Percentiles rank a stretch among this genome's conserved stretches.
Evolutionary conservation across 2,113 vertebrate genomes (phyloP).

Genomic region (Phrynosoma platyrhinos): DNA sequence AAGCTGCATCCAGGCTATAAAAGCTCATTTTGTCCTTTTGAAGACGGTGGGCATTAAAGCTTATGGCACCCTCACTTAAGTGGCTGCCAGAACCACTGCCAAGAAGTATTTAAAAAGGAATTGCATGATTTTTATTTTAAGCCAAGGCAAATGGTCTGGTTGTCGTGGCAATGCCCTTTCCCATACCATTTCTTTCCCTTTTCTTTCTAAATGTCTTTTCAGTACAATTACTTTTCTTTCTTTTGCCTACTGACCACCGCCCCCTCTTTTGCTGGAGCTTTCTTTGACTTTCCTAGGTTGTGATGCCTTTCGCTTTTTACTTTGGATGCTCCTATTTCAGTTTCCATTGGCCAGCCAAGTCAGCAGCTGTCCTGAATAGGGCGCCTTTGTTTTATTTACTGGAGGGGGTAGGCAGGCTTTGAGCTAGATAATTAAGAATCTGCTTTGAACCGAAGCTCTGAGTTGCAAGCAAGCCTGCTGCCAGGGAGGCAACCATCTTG

Average conservation of each 20-base stretch:
- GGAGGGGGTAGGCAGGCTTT: not conserved
- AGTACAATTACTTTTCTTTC: not conserved
- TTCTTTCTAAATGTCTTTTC: not conserved
- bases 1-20: not conserved
- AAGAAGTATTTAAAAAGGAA: constrained; percentile 12
- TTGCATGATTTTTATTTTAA: not conserved
- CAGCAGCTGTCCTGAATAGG: constrained; percentile 25
- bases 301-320: not conserved
- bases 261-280: not conserved
- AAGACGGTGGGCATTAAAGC: constrained; percentile 1
- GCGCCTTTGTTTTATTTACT: constrained; percentile 17
- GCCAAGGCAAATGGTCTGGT: not conserved
- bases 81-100: constrained; percentile 1
- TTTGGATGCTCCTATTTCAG: constrained; percentile 14
- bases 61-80: constrained; percentile 8
- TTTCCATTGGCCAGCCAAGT: not conserved
- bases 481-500: not conserved
- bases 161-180: constrained; percentile 16
- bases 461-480: not conserved
- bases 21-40: constrained; percentile 1
- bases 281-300: not conserved
- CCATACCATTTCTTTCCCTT: not conserved
- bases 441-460: constrained; percentile 17
- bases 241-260: not conserved
- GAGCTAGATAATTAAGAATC: constrained; percentile 20